Evolutionary conservation across 2,797 vertebrate species (phyloP), one percentile per base, ranked within the genome.

Genomic region (Pangasius mekongensis): DNA sequence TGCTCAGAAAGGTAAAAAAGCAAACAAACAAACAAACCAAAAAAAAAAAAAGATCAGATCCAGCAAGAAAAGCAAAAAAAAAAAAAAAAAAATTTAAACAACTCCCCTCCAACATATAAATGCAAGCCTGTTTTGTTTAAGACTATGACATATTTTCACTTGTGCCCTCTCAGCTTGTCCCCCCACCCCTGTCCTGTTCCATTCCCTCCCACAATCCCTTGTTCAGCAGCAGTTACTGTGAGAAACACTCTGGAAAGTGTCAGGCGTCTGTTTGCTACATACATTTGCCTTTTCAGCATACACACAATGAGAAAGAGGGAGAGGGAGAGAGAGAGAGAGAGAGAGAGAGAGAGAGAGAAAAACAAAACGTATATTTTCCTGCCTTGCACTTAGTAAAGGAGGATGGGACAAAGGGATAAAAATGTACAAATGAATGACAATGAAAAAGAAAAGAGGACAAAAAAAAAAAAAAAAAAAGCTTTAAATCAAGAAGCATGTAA

Each of bases 231-330:
- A 89, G 88, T 94, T 92, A 93, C 90, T 93, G 92, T 91, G 93
- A 94, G 92, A 92, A 91, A 92, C 93, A 91, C 92, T 89, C 88
- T 81, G 64, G 89, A 88, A 91, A 91, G 92, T 89, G 92, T 92
- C 91, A 88, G 91, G 91, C 87, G 92, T 94, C 93, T 92, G 83
- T 94, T 92, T 95, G 95, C 95, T 96, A 96, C 95, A 96, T 96
- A 92, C 89, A 91, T 94, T 92, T 93, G 91, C 93, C 93, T 93
- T 93, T 90, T 86, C 78, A 60, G 66, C 81, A 81, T 83, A 78
- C 80, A 87, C 24, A 77, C 76, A 86, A 47, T 36, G 69, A 89
- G 54, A 71, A 52, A 43, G 3, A 84, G 30, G 56, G 36, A 52
- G 47, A 36, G 47, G 84, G 27, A 47, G 20, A 39, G 56, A 86